Base-by-base conservation (phyloP, 2,888 invertebrate genomes). In the Eustalomyia histrio region DNA sequence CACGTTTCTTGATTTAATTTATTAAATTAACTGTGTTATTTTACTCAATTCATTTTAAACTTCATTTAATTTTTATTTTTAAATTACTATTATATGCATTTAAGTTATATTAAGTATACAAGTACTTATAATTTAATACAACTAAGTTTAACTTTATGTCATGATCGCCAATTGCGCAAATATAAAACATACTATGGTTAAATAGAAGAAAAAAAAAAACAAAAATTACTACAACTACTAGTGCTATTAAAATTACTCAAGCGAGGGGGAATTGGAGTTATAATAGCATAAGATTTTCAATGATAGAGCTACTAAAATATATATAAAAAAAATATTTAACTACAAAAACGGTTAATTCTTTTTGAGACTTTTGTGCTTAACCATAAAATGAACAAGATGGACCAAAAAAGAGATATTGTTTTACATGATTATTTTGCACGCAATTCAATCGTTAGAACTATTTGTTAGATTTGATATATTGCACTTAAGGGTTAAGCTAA, bases 1-100 rank as follows among this genome's bases (percentile, higher is more conserved):
- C 83, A 83, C 83, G 83, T 79, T 83, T 83, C 71, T 53, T 76
- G 76, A 80, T 80, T 80, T 80, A 80, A 69, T 73, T 80, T 76
- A 72, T 76, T 76, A 80, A 80, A 80, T 72, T 52, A 57, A 61
- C 35, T 52, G 43, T 33, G 21, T 65, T 33, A 65, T 67, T 67
- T 39, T 47, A 57, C 35, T 24, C 55, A 63, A 63, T 61, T 47
- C 68, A 68, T 76, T 63, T 68, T 55, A 33, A 18, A 21, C 60
- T 67, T 71, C 33, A 6, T 14, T 24, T 50, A n/a, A 71, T 61
- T 71, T 67, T 61, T 64, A 55, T 69, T 79, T 75, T 43, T 57
- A 61, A 75, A 72, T 71, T 67, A 35, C 55, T 61, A 75, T 50
- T 67, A 75, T 75, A 65, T 39, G 53, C 21, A 61, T 43, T 55